These are phyloP conservation scores for Andrena hattorfiana DNA, from an alignment of 2,888 invertebrate genomes.

Conservation along the genomic window DNA sequence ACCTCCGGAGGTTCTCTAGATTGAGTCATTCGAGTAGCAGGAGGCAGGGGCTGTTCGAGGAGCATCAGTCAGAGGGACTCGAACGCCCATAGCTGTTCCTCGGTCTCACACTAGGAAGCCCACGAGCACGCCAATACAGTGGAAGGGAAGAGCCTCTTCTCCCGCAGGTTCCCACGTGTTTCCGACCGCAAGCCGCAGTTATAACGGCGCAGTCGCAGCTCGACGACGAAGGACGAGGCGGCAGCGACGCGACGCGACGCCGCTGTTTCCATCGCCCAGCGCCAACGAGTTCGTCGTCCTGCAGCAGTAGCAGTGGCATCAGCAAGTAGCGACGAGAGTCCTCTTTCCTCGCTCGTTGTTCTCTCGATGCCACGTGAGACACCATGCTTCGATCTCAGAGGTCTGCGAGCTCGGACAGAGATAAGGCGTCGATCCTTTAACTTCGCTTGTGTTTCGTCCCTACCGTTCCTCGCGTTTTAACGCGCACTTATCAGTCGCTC, in stretches of 20 bases:
- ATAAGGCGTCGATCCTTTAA: slow-evolving; percentile 26
- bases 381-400: slow-evolving; percentile 13
- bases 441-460: background rate
- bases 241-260: slow-evolving; percentile 28
- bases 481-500: background rate
- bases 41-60: background rate
- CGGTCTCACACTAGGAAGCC: slow-evolving; percentile 52
- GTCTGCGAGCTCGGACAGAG: slow-evolving; percentile 26
- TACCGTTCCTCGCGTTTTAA: background rate
- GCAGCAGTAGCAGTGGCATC: slow-evolving; percentile 28
- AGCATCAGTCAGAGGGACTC: background rate
- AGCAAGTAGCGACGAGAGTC: slow-evolving; percentile 19
- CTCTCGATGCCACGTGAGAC: slow-evolving; percentile 29
- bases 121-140: slow-evolving; percentile 61
- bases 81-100: slow-evolving; percentile 10
- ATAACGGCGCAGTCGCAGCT: slow-evolving; percentile 78
- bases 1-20: background rate
- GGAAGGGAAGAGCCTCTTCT: slow-evolving; percentile 65
- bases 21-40: background rate
- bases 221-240: slow-evolving; percentile 65
- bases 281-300: slow-evolving; percentile 67
- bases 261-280: slow-evolving; percentile 34
- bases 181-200: slow-evolving; percentile 78
- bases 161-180: slow-evolving; percentile 81
- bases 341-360: slow-evolving; percentile 20